Base-by-base conservation (phyloP, 2,888 invertebrate species). In the Heliconius ethilla region DNA sequence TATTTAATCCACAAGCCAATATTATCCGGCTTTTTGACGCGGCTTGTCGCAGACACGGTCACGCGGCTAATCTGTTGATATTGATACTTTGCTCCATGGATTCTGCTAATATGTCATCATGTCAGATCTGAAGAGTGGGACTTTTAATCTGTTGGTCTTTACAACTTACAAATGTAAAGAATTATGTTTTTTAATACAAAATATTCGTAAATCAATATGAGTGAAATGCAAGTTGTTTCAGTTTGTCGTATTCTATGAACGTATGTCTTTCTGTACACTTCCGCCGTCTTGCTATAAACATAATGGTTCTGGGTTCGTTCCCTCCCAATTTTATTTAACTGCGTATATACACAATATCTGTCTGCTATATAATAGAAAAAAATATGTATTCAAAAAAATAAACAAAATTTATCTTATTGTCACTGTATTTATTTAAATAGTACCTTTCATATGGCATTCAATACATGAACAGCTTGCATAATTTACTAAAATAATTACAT, bases 51-150 rank as follows among this genome's bases (percentile, higher is more conserved):
- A 85, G 83, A 83, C 66, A 74, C 73, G 70, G 84, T 87, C 87
- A 65, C 63, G 87, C 85, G 84, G 86, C 88, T 92, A 92, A 92
- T 92, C 92, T 90, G 89, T 88, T 90, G 91, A 89, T 92, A 90
- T 91, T 92, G 91, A 90, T 90, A 90, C 87, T 81, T 80, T 79
- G 81, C 81, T 83, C 82, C 82, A 77, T 78, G 79, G 78, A 79
- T 81, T 81, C 82, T 80, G 69, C 37, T 27, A 51, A 75, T 65
- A 37, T 65, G 72, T 10, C 72, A 72, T 72, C 72, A 59, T 59
- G 33, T 72, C 15, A 72, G 4, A 33, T 3, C 7, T 70, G 10
- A 25, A 33, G 15, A 55, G 33, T 15, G 37, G 15, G n/a, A 59
- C 7, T 22, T 33, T 13, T 55, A 51, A 69, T 25, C 7, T 69